These are phyloP conservation scores for Atta colombica DNA, from an alignment of 1,140 invertebrate genomes.

Conservation along the genomic window DNA sequence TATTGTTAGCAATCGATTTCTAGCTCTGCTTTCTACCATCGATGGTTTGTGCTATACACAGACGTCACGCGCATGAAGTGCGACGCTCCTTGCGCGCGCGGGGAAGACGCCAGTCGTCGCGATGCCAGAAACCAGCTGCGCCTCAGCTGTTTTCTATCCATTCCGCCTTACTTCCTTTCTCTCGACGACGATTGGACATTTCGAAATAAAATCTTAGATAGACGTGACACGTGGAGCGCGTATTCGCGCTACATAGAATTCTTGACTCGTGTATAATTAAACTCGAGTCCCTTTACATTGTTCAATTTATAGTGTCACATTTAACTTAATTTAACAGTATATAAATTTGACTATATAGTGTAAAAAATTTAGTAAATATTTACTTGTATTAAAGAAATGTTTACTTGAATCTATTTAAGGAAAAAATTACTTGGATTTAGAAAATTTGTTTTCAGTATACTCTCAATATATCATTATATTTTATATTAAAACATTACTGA, in stretches of 20 bases:
- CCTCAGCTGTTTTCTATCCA: slow-evolving; percentile 84
- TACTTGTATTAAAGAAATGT: too few relatives aligned
- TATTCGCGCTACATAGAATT: slow-evolving; percentile 43
- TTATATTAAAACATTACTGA: too few relatives aligned
- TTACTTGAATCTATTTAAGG: too few relatives aligned
- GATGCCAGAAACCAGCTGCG: slow-evolving; percentile 82
- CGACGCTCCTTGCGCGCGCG: slow-evolving; percentile 59
- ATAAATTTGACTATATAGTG: too few relatives aligned
- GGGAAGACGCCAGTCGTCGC: slow-evolving; percentile 78
- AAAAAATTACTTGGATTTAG: too few relatives aligned
- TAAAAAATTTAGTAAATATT: too few relatives aligned
- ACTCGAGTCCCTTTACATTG: neutral
- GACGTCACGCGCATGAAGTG: slow-evolving; percentile 43
- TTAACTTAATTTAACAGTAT: too few relatives aligned
- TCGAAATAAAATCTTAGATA: slow-evolving; percentile 74
- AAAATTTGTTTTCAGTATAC: too few relatives aligned
- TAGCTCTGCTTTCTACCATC: slow-evolving; percentile 71
- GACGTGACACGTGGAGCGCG: slow-evolving; percentile 31
- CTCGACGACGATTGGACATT: slow-evolving; percentile 63
- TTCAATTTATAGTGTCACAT: too few relatives aligned
- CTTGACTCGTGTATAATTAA: slow-evolving; percentile 20
- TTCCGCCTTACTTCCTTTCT: slow-evolving; percentile 73
- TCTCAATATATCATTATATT: too few relatives aligned
- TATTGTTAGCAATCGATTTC: slow-evolving; percentile 63
- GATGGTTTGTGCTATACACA: slow-evolving; percentile 65